Conservation (phyloP, 1,140 invertebrate genomes). For the Drosophila novamexicana region DNA sequence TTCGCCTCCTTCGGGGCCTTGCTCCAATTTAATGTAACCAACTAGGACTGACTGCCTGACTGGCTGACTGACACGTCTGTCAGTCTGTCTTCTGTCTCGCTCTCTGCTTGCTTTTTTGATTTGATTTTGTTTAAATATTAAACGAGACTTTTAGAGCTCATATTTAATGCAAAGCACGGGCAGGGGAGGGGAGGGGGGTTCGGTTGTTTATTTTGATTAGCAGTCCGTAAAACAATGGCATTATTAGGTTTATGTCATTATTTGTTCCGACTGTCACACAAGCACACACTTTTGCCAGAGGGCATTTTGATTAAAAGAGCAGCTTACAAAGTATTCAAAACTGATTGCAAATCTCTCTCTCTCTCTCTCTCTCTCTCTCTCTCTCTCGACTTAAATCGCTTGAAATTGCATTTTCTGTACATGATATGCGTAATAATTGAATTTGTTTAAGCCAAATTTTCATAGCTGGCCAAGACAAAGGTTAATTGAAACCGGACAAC, state of each 20-base stretch:
- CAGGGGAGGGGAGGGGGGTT: not conserved
- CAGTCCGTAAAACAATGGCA: slow-evolving; percentile 74
- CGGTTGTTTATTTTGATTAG: slow-evolving; percentile 75
- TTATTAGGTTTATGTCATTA: slow-evolving; percentile 76
- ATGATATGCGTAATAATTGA: slow-evolving; percentile 18
- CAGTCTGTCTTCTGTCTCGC: slow-evolving; percentile 35
- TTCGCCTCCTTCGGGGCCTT: not conserved
- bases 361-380: too few species aligned
- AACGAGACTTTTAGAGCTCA: slow-evolving; percentile 79
- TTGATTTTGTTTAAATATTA: slow-evolving; percentile 84
- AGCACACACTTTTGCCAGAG: not conserved
- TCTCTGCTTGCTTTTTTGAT: slow-evolving; percentile 57
- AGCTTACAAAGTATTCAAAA: slow-evolving; percentile 55
- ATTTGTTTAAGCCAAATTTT: slow-evolving; percentile 14
- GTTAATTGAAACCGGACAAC: slow-evolving; percentile 51
- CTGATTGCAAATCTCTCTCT: slow-evolving; percentile 18
- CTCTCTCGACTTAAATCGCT: slow-evolving; percentile 10
- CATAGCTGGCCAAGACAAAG: slow-evolving; percentile 32
- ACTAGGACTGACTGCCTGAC: slow-evolving; percentile 36
- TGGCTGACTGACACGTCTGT: slow-evolving; percentile 50
- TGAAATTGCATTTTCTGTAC: slow-evolving; percentile 37
- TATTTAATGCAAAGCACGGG: slow-evolving; percentile 69
- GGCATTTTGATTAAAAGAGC: slow-evolving; percentile 65
- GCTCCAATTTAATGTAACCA: slow-evolving; percentile 55
- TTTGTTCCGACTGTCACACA: slow-evolving; percentile 64